Percentiles rank a stretch among this genome's conserved stretches.
Conservation (phyloP, 2,888 invertebrate species). For the Dolichopus griseipennis region DNA sequence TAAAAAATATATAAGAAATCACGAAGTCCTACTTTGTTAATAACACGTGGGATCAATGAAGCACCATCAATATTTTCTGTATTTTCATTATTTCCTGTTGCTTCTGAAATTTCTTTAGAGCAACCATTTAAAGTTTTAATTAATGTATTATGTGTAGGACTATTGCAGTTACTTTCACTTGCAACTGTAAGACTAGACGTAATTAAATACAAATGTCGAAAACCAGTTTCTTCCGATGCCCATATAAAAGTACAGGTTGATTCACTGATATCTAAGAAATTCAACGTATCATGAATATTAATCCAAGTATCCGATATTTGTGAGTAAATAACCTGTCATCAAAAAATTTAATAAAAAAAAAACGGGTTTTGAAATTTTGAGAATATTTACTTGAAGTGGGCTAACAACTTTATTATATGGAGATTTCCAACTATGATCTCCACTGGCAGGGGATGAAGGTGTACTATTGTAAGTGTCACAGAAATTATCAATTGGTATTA, state of each 20-base stretch:
- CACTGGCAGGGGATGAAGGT: constrained; percentile 40
- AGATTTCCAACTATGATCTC: constrained; percentile 42
- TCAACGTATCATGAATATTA: constrained; percentile 83
- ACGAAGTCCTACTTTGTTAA: constrained; percentile 47
- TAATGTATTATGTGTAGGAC: constrained; percentile 25
- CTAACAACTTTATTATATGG: constrained; percentile 37
- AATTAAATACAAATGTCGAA: constrained; percentile 75
- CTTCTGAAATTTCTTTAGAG: constrained; percentile 18
- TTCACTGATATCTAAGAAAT: constrained; percentile 57
- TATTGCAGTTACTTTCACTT: constrained; percentile 46
- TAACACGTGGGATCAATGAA: constrained; percentile 51
- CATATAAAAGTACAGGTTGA: constrained; percentile 64
- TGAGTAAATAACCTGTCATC: constrained; percentile 39
- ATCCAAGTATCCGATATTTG: constrained; percentile 72
- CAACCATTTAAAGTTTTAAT: constrained; percentile 15
- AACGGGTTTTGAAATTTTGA: background rate
- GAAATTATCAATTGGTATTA: constrained; percentile 75
- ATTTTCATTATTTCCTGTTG: constrained; percentile 23
- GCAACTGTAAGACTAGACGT: constrained; percentile 51
- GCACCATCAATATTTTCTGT: constrained; percentile 30
- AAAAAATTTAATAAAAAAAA: background rate
- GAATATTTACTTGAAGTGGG: constrained; percentile 33
- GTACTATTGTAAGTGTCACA: constrained; percentile 44
- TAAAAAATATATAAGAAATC: background rate
- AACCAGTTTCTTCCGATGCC: constrained; percentile 89